Conservation (phyloP, 1,140 invertebrate species). For the Drosophila malerkotliana region DNA sequence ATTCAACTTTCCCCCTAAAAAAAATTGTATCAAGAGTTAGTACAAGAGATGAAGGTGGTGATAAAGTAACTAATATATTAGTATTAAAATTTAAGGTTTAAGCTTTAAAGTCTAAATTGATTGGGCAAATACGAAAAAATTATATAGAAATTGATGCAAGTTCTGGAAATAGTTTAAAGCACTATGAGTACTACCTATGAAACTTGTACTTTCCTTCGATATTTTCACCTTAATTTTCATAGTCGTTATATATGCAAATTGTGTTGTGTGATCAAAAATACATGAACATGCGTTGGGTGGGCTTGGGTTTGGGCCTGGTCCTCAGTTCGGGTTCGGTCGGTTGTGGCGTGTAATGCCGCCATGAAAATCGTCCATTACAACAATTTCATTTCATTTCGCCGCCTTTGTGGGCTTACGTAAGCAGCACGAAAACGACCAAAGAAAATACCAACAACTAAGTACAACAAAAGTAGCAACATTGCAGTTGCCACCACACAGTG, state of each 20-base stretch:
- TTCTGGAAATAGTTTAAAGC: not conserved
- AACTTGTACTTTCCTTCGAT: not conserved
- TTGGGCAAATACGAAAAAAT: not conserved
- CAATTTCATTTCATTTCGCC: slow-evolving; percentile 79
- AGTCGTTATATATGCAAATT: not conserved
- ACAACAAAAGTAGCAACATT: slow-evolving; percentile 16
- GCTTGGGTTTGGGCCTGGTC: too few species aligned
- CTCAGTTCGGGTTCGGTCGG: slow-evolving; percentile 15
- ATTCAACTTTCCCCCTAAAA: slow-evolving; percentile 47
- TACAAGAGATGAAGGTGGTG: slow-evolving; percentile 9
- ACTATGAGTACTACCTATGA: not conserved
- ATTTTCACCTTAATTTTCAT: not conserved
- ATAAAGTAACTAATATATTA: slow-evolving; percentile 1
- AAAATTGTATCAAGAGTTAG: slow-evolving; percentile 16
- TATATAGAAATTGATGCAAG: slow-evolving; percentile 7
- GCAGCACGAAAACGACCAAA: slow-evolving; percentile 41
- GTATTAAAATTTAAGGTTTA: not conserved
- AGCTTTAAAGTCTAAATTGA: not conserved
- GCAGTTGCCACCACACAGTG: slow-evolving; percentile 37
- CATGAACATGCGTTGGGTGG: slow-evolving; percentile 31
- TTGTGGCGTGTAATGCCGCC: slow-evolving; percentile 68
- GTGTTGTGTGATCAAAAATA: slow-evolving; percentile 5
- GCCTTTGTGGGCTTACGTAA: slow-evolving; percentile 75
- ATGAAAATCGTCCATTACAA: slow-evolving; percentile 80
- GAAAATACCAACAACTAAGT: slow-evolving; percentile 23